Evolutionary conservation across 2,797 vertebrate genomes (phyloP).

Genomic region (Dipus sagitta): DNA sequence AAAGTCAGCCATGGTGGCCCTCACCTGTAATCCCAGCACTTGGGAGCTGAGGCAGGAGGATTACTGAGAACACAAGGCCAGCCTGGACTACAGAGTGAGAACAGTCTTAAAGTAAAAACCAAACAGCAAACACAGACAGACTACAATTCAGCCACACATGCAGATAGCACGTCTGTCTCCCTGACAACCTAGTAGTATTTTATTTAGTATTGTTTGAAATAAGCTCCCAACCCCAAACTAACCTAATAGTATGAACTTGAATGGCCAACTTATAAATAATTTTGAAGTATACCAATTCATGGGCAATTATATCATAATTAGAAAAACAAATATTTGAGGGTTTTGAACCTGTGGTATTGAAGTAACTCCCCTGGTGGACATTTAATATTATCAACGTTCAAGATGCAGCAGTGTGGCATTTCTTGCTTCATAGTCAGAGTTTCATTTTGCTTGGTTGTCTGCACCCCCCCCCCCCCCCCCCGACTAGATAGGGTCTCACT

Average conservation of each 20-base stretch:
- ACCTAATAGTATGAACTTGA: conserved; percentile 49
- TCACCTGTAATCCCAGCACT: not conserved
- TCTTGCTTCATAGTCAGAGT: not conserved
- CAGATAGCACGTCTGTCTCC: not conserved
- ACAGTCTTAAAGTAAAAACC: not conserved
- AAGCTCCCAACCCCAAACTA: not conserved
- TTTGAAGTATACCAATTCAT: conserved; percentile 11
- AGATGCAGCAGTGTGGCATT: not conserved
- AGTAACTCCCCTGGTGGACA: not conserved
- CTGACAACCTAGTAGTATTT: not conserved
- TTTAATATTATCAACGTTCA: conserved; percentile 3
- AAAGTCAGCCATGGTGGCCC: not conserved
- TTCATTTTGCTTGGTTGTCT: not conserved
- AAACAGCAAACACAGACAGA: not conserved
- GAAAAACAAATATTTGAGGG: not conserved
- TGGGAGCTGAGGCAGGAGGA: not conserved
- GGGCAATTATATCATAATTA: not conserved
- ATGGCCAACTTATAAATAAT: conserved; percentile 15
- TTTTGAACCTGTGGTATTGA: not conserved
- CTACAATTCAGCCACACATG: not conserved
- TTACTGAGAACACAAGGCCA: not conserved
- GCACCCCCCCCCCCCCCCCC: no score
- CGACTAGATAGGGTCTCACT: no score
- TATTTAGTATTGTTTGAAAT: conserved; percentile 8
- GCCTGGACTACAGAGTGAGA: not conserved